phyloP scores from a whole-genome alignment of 2,888 invertebrate genomes.

The Artemia sinica region DNA sequence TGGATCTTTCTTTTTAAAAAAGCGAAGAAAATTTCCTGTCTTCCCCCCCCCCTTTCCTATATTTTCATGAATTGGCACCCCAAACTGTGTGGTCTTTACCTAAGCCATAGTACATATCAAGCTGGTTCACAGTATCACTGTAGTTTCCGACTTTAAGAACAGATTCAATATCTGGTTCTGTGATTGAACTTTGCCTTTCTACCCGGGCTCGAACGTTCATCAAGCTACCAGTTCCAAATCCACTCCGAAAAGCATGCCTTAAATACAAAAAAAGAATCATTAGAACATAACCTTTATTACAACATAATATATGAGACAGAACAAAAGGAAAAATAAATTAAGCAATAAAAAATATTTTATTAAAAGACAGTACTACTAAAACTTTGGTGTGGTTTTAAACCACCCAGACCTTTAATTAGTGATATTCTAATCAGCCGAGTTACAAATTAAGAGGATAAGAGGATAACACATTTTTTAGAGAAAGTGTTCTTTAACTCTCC shows the following conservation, averaged over 20 bases:
- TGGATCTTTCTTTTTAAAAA: slow-evolving; percentile 21
- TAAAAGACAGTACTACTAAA: too few relatives aligned
- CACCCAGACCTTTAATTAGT: too few relatives aligned
- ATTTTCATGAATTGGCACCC: slow-evolving; percentile 4
- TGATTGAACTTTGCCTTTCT: slow-evolving; percentile 7
- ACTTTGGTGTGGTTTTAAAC: too few relatives aligned
- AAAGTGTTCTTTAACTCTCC: too few relatives aligned
- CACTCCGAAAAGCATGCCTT: neutral
- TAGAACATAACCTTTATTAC: too few relatives aligned
- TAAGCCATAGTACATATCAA: slow-evolving; percentile 84
- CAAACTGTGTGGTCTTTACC: slow-evolving; percentile 39
- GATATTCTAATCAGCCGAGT: too few relatives aligned
- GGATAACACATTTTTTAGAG: too few relatives aligned
- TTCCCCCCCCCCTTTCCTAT: slow-evolving; percentile 4
- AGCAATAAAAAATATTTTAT: too few relatives aligned
- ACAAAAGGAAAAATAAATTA: too few relatives aligned
- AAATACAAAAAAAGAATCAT: neutral
- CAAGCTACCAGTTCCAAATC: neutral
- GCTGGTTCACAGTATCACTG: slow-evolving; percentile 70
- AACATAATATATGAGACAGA: too few relatives aligned
- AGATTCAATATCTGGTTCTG: neutral
- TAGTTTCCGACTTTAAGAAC: slow-evolving; percentile 47
- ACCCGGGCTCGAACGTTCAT: neutral
- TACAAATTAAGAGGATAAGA: too few relatives aligned
- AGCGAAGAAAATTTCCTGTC: slow-evolving; percentile 1